Conservation (phyloP, 2,113 vertebrate species). For the Nestor notabilis region DNA sequence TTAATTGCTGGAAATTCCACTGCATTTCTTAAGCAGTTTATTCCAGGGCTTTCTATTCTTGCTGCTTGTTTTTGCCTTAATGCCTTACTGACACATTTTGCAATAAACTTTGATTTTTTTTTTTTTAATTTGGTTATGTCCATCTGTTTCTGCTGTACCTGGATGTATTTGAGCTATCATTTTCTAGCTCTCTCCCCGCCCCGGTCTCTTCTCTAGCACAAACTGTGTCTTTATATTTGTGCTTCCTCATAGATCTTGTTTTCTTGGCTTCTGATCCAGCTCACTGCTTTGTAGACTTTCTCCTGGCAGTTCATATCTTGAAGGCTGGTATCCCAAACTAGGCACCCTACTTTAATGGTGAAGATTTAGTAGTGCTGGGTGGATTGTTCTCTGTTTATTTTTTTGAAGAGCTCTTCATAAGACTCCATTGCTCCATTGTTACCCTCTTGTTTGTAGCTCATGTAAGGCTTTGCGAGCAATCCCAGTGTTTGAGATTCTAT, state of each 20-base stretch:
- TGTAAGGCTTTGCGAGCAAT: background rate
- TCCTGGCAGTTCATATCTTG: background rate
- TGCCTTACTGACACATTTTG: background rate
- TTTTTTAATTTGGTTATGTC: background rate
- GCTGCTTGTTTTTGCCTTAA: background rate
- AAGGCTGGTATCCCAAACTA: background rate
- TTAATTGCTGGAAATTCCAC: slow-evolving; percentile 16
- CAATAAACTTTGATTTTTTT: background rate
- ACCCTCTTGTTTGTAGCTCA: background rate
- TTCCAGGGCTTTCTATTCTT: background rate
- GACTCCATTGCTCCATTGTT: background rate
- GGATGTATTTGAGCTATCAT: background rate
- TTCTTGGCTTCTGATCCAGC: background rate
- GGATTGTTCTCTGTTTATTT: background rate
- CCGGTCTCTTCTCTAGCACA: background rate
- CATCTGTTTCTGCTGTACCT: background rate
- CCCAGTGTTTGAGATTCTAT: background rate
- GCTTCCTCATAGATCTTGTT: background rate
- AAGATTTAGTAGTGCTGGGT: background rate
- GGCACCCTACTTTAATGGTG: background rate
- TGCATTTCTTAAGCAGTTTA: background rate
- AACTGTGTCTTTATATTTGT: background rate
- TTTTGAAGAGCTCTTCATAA: background rate
- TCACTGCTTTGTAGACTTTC: background rate
- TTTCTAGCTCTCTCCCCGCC: background rate